Conservation (phyloP, 92 coral and sea anemone species). For the Actinostola sp. region DNA sequence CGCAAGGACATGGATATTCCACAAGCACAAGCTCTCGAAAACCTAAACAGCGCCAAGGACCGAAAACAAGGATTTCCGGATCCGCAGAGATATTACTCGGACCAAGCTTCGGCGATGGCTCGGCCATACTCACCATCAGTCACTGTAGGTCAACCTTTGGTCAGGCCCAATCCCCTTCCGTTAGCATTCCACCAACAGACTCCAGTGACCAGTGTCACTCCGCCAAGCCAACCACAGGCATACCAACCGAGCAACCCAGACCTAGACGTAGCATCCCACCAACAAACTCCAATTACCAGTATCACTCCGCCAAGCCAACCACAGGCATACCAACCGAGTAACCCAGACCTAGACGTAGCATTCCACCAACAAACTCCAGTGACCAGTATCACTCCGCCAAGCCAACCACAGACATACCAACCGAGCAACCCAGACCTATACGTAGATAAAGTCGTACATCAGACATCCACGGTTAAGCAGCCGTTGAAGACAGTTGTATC, state of each 20-base stretch:
- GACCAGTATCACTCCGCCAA: not conserved
- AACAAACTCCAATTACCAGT: not conserved
- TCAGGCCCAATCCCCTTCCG: conserved; percentile 14
- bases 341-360: not conserved
- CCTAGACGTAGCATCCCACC: not conserved
- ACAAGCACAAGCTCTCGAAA: conserved; percentile 14
- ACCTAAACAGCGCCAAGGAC: not conserved
- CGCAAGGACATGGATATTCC: conserved; percentile 8
- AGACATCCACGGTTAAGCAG: no score
- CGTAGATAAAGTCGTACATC: not conserved
- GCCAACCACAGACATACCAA: conserved; percentile 19
- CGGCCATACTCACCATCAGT: conserved; percentile 20
- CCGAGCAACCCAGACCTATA: conserved; percentile 5
- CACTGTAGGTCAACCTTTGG: conserved; percentile 30
- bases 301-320: not conserved
- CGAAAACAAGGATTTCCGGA: conserved; percentile 29
- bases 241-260: conserved; percentile 25
- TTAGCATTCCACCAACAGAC: conserved; percentile 20
- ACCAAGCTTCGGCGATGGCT: conserved; percentile 6
- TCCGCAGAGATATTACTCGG: conserved; percentile 38
- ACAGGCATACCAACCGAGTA: conserved; percentile 30
- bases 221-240: conserved; percentile 7
- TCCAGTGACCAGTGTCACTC: not conserved
- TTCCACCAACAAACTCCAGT: not conserved
- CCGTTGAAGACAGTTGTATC: no score